Evolutionary conservation across 2,888 invertebrate species (phyloP), one percentile per base, ranked within the genome.

Genomic region (Dryocosmus kuriphilus): DNA sequence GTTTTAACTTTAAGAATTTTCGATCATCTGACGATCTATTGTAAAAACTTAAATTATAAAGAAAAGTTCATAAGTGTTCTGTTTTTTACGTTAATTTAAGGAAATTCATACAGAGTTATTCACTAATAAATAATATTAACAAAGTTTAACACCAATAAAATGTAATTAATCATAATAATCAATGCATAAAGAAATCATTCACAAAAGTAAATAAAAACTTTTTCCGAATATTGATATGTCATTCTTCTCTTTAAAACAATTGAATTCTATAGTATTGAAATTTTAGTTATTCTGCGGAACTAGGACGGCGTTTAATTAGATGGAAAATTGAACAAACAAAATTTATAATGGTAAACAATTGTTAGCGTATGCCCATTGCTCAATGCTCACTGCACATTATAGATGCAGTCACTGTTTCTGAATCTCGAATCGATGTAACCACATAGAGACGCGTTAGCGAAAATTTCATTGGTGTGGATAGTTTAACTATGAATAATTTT

Each of bases 401-500:
- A 27, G 27, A 51, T 27, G 51, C 30, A 71, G 14, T 30, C 46
- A 46, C 46, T 71, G 51, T 51, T 71, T n/a, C 51, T 71, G 71
- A 71, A 46, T 71, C 51, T 51, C 71, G 51, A 51, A 71, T 46
- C 71, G 51, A 71, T 71, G 27, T 11, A 71, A 51, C 46, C 71
- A n/a, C n/a, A 51, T 27, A 14, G 71, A 30, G 30, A 71, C 30
- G 46, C 46, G 30, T 46, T 71, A 71, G 27, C 71, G 51, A 51
- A 71, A 51, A 51, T 71, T 71, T 46, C 51, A 67, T 67, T 1
- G 46, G 24, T 46, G 19, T 67, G 30, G 71, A 71, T 71, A 71
- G 71, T 71, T 71, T 71, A 71, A 71, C 71, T 30, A 71, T 71
- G 71, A 71, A 71, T 71, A 71, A 71, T 51, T 71, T 71, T 71